A percentile compares a stretch with the other conserved stretches of the same genome.
Evolutionary conservation across 1,140 invertebrate genomes (phyloP).

Genomic region (Tenebrio molitor): DNA sequence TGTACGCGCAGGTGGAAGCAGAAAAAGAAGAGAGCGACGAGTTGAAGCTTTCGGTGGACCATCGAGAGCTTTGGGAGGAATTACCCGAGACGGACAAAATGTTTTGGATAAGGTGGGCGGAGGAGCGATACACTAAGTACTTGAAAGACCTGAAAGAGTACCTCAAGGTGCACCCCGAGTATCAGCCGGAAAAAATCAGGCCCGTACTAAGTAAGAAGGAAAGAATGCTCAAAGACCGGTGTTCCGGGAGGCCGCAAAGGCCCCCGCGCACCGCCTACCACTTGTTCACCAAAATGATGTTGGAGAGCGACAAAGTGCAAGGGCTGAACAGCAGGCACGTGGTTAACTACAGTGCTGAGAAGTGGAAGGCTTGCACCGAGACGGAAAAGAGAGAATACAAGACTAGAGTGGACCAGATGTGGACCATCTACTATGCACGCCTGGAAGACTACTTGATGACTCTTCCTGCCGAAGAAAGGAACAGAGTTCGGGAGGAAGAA

Average conservation of each 20-base stretch:
- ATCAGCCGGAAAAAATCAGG: slow-evolving; percentile 49
- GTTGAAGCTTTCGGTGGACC: slow-evolving; percentile 55
- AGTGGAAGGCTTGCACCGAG: slow-evolving; percentile 67
- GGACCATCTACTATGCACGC: neutral
- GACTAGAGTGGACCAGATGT: slow-evolving; percentile 1
- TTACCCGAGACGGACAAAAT: slow-evolving; percentile 65
- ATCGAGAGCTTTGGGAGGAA: slow-evolving; percentile 64
- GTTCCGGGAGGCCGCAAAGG: slow-evolving; percentile 61
- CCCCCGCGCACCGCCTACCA: slow-evolving; percentile 67
- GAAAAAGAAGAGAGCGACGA: slow-evolving; percentile 51
- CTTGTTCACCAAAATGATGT: slow-evolving; percentile 67
- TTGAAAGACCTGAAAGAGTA: slow-evolving; percentile 62
- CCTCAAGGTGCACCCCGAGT: slow-evolving; percentile 56
- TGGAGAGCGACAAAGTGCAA: slow-evolving; percentile 64
- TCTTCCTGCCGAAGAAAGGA: neutral
- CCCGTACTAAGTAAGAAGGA: slow-evolving; percentile 62
- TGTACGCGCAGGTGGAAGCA: slow-evolving; percentile 57
- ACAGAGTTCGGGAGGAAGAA: neutral
- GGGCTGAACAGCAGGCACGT: slow-evolving; percentile 66
- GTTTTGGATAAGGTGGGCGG: slow-evolving; percentile 59
- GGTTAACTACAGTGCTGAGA: slow-evolving; percentile 66
- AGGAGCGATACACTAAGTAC: slow-evolving; percentile 60
- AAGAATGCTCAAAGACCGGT: slow-evolving; percentile 54
- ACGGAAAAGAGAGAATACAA: slow-evolving; percentile 63
- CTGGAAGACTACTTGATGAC: slow-evolving; percentile 4